Evolutionary conservation across 2,888 invertebrate genomes (phyloP).

Genomic region (Ypsolopha scabrella): DNA sequence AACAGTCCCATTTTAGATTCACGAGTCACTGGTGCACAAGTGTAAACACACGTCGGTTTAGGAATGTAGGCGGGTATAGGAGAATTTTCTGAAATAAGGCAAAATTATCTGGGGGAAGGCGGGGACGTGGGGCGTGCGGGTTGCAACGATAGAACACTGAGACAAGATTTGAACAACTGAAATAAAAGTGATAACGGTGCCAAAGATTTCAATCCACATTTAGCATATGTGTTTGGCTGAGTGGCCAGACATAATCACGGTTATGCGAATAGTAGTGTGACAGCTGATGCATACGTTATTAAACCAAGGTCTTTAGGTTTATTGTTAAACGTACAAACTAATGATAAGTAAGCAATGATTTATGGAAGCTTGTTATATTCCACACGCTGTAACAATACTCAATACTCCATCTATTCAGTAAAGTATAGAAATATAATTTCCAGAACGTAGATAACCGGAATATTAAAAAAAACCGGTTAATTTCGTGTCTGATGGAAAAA

Average conservation of each 20-base stretch:
- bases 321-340: background rate
- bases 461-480: too few species aligned
- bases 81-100: conserved; percentile 25
- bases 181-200: conserved; percentile 64
- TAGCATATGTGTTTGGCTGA: conserved; percentile 60
- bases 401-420: too few species aligned
- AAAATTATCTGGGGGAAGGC: conserved; percentile 26
- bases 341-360: too few species aligned
- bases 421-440: too few species aligned
- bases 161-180: conserved; percentile 69
- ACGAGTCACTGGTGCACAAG: conserved; percentile 13
- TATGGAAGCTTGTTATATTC: too few species aligned
- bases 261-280: conserved; percentile 17
- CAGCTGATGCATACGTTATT: conserved; percentile 1
- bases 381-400: too few species aligned
- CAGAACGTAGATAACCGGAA: too few species aligned
- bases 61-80: conserved; percentile 4
- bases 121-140: conserved; percentile 34
- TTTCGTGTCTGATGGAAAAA: too few species aligned
- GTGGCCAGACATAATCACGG: conserved; percentile 39
- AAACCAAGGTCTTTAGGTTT: background rate
- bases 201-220: conserved; percentile 62
- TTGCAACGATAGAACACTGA: conserved; percentile 56
- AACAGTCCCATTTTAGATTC: conserved; percentile 75
- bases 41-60: conserved; percentile 8